phyloP scores from a whole-genome alignment of 2,113 vertebrate species.

The Protomyctophum bolini region DNA sequence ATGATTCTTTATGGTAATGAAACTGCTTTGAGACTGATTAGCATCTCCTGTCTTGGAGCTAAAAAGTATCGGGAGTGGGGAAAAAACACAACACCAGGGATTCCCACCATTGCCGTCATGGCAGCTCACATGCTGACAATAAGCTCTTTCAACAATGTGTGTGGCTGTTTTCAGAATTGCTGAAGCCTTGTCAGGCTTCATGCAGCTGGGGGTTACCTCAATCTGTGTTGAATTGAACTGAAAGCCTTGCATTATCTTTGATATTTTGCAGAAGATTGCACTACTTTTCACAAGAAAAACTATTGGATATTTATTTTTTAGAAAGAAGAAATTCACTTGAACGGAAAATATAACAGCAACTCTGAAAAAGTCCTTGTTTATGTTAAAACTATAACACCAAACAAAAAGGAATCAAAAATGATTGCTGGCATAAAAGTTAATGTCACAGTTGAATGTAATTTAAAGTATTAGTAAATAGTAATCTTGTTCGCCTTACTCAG shows the following conservation, averaged over 20 bases:
- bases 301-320: too few relatives aligned
- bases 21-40: constrained; percentile 54
- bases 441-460: too few relatives aligned
- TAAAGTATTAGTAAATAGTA: not conserved
- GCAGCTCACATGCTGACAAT: constrained; percentile 40
- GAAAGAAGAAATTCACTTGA: too few relatives aligned
- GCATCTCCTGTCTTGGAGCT: constrained; percentile 42
- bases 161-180: constrained; percentile 26
- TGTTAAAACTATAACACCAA: not conserved
- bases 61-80: constrained; percentile 33
- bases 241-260: constrained; percentile 10
- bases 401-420: not conserved
- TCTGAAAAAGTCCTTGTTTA: too few relatives aligned
- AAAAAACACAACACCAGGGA: constrained; percentile 41
- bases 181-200: constrained; percentile 26
- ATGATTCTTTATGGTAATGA: constrained; percentile 47
- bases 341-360: too few relatives aligned
- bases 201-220: constrained; percentile 21
- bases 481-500: not conserved
- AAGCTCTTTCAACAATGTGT: constrained; percentile 45
- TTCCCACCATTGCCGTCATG: constrained; percentile 46
- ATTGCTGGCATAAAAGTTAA: not conserved
- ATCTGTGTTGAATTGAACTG: constrained; percentile 13
- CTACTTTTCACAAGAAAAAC: too few relatives aligned
- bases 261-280: too few relatives aligned